Conservation (phyloP, 2,888 invertebrate genomes). For the Hirtodrosophila alboralis region DNA sequence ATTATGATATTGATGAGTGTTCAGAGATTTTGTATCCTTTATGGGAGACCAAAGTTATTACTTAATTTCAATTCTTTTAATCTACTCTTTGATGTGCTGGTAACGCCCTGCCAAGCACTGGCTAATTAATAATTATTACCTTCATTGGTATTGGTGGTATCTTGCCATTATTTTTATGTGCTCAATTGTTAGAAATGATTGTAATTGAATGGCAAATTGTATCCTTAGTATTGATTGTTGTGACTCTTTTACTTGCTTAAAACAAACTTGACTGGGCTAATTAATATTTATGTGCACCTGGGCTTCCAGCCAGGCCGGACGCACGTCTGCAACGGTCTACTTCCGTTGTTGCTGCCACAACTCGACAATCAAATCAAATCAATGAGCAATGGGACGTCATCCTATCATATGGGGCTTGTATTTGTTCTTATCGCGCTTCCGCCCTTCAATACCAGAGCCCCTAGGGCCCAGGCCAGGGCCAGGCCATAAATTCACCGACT, state of each 20-base stretch:
- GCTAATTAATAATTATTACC: no score
- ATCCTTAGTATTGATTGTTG: no score
- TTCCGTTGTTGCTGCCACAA: constrained; percentile 30
- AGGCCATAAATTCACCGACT: constrained; percentile 33
- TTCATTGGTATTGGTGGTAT: no score
- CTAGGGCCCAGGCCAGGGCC: neutral
- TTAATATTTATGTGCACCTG: constrained; percentile 28
- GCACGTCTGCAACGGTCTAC: constrained; percentile 29
- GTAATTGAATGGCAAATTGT: no score
- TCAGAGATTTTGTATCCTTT: no score
- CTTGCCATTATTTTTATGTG: no score
- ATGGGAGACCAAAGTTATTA: no score
- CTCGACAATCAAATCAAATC: constrained; percentile 27
- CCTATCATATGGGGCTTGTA: constrained; percentile 8
- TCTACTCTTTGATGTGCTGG: no score
- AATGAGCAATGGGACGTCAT: constrained; percentile 3
- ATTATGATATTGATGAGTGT: no score
- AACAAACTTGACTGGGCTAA: constrained; percentile 7
- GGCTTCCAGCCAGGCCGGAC: constrained; percentile 39
- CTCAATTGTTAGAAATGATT: no score
- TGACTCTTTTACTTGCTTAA: constrained; percentile 1
- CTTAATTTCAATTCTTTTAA: no score
- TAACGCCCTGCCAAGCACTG: no score
- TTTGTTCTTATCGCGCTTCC: constrained; percentile 57
- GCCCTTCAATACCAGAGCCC: constrained; percentile 47